These are phyloP conservation scores for Melozone crissalis DNA, from an alignment of 2,113 vertebrate species.

Conservation along the genomic window DNA sequence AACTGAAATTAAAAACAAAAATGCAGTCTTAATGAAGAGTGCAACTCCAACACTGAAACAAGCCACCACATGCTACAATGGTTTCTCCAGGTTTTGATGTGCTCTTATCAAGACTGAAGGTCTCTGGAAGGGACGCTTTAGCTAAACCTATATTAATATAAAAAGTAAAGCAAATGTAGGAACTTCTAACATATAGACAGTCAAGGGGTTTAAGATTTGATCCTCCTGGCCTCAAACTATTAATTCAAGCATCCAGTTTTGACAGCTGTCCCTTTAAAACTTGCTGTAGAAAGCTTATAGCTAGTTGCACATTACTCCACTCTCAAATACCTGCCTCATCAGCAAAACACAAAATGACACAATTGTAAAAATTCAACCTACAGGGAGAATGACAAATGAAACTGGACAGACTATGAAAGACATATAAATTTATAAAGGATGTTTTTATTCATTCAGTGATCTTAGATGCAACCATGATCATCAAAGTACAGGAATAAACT, in stretches of 20 bases:
- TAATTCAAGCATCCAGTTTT: neutral
- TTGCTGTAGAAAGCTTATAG: neutral
- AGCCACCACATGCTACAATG: neutral
- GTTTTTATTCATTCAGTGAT: neutral
- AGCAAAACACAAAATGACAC: neutral
- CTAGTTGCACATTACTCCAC: neutral
- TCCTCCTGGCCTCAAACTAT: neutral
- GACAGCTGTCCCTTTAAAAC: neutral
- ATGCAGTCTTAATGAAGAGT: neutral
- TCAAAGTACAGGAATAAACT: neutral
- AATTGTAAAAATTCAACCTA: neutral
- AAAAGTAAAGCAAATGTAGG: neutral
- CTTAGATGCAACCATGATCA: neutral
- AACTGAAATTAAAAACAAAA: neutral
- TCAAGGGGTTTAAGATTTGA: neutral
- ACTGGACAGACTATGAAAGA: neutral
- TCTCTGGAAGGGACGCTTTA: neutral
- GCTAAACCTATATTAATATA: neutral
- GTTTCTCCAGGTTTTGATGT: neutral
- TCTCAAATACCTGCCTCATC: neutral
- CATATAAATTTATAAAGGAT: neutral
- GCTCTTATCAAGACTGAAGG: neutral
- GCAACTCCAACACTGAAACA: neutral
- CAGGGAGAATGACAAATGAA: neutral
- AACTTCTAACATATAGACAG: neutral